Conservation (phyloP, 2,888 invertebrate species). For the Mythimna vitellina region DNA sequence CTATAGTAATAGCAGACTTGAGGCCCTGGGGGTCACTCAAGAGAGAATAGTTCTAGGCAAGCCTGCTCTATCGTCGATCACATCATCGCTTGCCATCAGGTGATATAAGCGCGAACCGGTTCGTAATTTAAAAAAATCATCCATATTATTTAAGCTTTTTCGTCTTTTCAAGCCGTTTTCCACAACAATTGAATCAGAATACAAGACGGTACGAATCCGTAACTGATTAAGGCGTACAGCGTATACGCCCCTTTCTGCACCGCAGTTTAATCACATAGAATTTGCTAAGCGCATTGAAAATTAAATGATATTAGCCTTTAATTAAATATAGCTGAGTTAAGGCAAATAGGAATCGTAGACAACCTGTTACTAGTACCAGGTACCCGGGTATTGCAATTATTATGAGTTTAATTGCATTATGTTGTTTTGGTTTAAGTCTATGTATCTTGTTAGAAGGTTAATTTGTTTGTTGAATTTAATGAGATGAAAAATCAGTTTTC, state of each 20-base stretch:
- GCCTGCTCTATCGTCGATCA: no score
- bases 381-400: conserved; percentile 23
- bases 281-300: conserved; percentile 70
- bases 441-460: conserved; percentile 30
- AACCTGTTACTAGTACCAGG: conserved; percentile 33
- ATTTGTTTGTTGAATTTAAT: conserved; percentile 27
- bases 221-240: conserved; percentile 56
- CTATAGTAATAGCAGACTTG: no score
- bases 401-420: conserved; percentile 41
- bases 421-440: conserved; percentile 29
- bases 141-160: not conserved
- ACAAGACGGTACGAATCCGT: conserved; percentile 27
- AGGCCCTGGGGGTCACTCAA: no score
- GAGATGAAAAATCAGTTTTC: conserved; percentile 27
- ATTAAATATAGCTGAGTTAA: conserved; percentile 63
- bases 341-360: conserved; percentile 42
- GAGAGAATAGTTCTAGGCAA: no score
- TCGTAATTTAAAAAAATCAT: no score
- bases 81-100: no score
- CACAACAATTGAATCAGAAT: conserved; percentile 20
- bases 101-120: no score
- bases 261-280: conserved; percentile 69
- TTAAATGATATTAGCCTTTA: conserved; percentile 68
- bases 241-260: conserved; percentile 51
- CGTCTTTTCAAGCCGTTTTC: conserved; percentile 3